Evolutionary conservation across 2,888 invertebrate species (phyloP).

Genomic region (Polyploca ridens): DNA sequence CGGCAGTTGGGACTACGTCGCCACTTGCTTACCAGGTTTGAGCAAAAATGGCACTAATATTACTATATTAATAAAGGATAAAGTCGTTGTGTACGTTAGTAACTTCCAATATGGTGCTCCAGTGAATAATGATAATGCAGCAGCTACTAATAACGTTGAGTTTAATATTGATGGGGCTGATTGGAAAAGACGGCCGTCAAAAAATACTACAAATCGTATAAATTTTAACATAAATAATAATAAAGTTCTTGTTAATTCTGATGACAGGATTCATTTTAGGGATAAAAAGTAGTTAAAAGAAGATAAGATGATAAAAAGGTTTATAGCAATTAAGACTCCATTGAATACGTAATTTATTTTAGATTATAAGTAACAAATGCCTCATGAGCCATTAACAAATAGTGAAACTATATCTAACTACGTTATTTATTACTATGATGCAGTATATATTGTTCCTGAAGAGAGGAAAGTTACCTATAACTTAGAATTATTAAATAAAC

Average conservation of each 20-base stretch:
- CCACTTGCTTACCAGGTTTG: slow-evolving; percentile 63
- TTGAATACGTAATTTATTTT: neutral
- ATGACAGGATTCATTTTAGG: slow-evolving; percentile 31
- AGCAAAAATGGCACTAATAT: slow-evolving; percentile 54
- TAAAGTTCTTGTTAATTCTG: slow-evolving; percentile 36
- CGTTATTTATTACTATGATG: neutral
- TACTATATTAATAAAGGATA: slow-evolving; percentile 56
- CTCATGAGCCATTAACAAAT: neutral
- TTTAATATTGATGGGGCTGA: slow-evolving; percentile 48
- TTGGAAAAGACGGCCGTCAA: slow-evolving; percentile 36
- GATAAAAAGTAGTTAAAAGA: slow-evolving; percentile 22
- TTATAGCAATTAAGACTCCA: neutral
- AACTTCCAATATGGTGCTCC: neutral
- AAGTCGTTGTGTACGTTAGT: slow-evolving; percentile 47
- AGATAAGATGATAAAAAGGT: neutral
- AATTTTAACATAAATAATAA: slow-evolving; percentile 45
- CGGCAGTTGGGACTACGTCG: slow-evolving; percentile 56
- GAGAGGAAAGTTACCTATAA: neutral
- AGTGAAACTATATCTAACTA: neutral
- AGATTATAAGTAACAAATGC: neutral
- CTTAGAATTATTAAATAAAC: too few species aligned
- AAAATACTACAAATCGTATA: slow-evolving; percentile 20
- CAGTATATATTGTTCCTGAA: neutral
- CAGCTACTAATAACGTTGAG: slow-evolving; percentile 28
- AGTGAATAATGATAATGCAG: slow-evolving; percentile 14